Conservation (phyloP, 2,797 vertebrate species). For the Channallabes apus region DNA sequence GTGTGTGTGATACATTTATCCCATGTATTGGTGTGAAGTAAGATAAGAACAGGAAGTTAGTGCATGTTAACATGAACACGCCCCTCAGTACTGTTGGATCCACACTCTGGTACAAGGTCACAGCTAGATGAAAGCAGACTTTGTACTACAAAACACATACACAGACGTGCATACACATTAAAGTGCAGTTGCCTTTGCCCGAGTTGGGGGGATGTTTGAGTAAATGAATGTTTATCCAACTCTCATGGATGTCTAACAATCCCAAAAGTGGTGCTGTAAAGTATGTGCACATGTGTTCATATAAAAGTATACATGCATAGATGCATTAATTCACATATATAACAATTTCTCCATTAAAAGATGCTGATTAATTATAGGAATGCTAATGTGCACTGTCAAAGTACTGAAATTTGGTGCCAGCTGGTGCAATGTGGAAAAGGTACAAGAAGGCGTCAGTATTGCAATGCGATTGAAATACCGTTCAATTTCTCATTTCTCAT, state of each 20-base stretch:
- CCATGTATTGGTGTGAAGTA: neutral
- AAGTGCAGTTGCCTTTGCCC: constrained; percentile 44
- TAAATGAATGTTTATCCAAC: constrained; percentile 44
- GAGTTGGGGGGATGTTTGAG: constrained; percentile 41
- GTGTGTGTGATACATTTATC: neutral
- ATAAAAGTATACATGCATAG: neutral
- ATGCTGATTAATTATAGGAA: neutral
- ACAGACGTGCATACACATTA: constrained; percentile 40
- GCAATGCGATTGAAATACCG: constrained; percentile 52
- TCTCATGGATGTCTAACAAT: constrained; percentile 22
- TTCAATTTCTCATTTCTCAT: constrained; percentile 61
- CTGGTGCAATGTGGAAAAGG: neutral
- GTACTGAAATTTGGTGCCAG: neutral
- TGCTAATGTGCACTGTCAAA: constrained; percentile 1
- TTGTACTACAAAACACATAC: constrained; percentile 71
- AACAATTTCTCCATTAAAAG: neutral
- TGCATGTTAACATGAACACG: constrained; percentile 50
- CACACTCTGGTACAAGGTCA: constrained; percentile 70
- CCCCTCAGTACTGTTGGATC: constrained; percentile 50
- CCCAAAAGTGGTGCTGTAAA: constrained; percentile 1
- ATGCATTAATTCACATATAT: neutral
- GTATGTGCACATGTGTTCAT: neutral
- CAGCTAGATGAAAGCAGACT: constrained; percentile 75
- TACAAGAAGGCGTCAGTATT: constrained; percentile 32
- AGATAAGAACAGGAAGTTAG: constrained; percentile 40